These are phyloP conservation scores for Diplazon laetatorius DNA, from an alignment of 2,888 invertebrate genomes.

Conservation along the genomic window DNA sequence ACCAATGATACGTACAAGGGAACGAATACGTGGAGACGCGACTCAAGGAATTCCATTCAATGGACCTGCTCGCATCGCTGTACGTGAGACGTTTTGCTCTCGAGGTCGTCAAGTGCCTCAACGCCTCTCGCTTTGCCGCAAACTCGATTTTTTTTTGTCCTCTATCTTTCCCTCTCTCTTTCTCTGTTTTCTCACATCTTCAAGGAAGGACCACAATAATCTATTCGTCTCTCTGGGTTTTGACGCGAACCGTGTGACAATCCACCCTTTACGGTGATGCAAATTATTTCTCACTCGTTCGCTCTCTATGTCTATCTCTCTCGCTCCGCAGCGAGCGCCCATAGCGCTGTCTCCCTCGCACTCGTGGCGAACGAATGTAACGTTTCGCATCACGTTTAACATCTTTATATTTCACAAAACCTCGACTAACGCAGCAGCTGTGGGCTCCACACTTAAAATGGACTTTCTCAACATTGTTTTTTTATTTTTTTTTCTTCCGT, in stretches of 20 bases:
- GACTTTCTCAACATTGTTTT: conserved; percentile 14
- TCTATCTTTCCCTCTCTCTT: not conserved
- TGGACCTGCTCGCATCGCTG: conserved; percentile 33
- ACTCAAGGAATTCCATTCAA: conserved; percentile 63
- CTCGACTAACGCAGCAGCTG: no score
- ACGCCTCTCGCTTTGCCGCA: conserved; percentile 28
- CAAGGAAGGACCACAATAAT: not conserved
- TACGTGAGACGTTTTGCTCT: conserved; percentile 39
- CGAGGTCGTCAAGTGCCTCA: conserved; percentile 60
- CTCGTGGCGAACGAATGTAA: no score
- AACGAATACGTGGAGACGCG: not conserved
- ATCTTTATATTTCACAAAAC: no score
- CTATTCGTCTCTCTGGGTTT: not conserved
- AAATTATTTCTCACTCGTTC: not conserved
- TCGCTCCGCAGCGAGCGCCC: no score
- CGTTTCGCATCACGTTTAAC: no score
- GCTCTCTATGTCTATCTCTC: no score
- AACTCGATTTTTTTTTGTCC: no score
- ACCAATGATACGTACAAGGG: not conserved
- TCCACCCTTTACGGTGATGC: no score
- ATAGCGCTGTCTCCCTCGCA: no score
- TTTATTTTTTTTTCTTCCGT: no score
- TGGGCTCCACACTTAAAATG: not conserved
- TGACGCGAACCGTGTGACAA: conserved; percentile 15
- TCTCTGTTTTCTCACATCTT: not conserved